Evolutionary conservation across 2,888 invertebrate species (phyloP).

Genomic region (Caenorhabditis uteleia): DNA sequence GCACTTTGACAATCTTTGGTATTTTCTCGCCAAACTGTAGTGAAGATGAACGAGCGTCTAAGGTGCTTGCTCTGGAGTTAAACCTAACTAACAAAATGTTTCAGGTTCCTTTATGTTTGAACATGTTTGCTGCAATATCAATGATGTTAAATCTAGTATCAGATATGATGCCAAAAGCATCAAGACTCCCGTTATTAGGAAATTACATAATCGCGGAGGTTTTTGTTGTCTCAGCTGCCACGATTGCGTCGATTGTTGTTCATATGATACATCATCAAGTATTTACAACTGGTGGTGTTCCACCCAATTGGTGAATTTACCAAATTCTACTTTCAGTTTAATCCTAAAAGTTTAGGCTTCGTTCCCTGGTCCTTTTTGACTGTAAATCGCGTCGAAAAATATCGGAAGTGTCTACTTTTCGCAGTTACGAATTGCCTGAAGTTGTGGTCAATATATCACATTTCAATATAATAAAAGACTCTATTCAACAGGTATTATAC

Average conservation of each 20-base stretch:
- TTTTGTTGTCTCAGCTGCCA: slow-evolving; percentile 42
- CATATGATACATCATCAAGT: slow-evolving; percentile 35
- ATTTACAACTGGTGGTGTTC: slow-evolving; percentile 19
- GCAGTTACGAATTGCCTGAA: slow-evolving; percentile 17
- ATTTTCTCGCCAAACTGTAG: slow-evolving; percentile 53
- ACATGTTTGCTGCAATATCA: slow-evolving; percentile 53
- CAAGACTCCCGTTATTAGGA: slow-evolving; percentile 50
- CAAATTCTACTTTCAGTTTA: not conserved
- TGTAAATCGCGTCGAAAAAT: slow-evolving; percentile 5
- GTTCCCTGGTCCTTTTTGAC: slow-evolving; percentile 20
- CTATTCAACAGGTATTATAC: slow-evolving; percentile 17
- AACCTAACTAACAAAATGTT: not conserved
- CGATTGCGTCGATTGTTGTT: slow-evolving; percentile 31
- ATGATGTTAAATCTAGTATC: slow-evolving; percentile 56
- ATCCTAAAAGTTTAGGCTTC: slow-evolving; percentile 11
- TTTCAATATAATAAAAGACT: slow-evolving; percentile 15
- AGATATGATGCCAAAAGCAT: slow-evolving; percentile 59
- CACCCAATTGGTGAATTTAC: slow-evolving; percentile 30
- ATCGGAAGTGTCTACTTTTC: slow-evolving; percentile 2
- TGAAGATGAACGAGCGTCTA: slow-evolving; percentile 41
- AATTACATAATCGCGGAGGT: slow-evolving; percentile 47
- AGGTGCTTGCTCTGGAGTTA: slow-evolving; percentile 17
- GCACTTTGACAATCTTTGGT: slow-evolving; percentile 53
- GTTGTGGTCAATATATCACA: slow-evolving; percentile 1
- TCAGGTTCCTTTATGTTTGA: slow-evolving; percentile 35